Base-by-base conservation (phyloP, 2,888 invertebrate genomes). In the Phortica okadai region DNA sequence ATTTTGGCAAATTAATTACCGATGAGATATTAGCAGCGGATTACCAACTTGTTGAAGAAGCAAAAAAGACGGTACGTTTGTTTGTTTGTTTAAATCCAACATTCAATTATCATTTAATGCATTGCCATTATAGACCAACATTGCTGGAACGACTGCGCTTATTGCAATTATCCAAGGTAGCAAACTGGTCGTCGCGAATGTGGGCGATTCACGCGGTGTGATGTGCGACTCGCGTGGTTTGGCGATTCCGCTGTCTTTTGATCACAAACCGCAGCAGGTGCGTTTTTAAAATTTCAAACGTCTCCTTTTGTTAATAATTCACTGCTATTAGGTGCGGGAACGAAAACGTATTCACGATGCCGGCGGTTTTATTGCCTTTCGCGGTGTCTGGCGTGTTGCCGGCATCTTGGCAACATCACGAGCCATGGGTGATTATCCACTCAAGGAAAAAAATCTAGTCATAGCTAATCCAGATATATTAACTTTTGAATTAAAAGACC, bases 221-320 rank as follows among this genome's bases (percentile, higher is more conserved):
- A 97, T 98, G 95, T 98, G 97, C 91, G 98, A 98, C 91, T 94
- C 94, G 70, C 94, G 95, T 88, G 98, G 98, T 56, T 96, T 96
- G 90, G 97, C 96, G 0, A 97, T 97, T 83, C 98, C 97, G 14
- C 92, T 99, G 7, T 98, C 98, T 1, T 97, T 97, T 91, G 99
- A 99, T 92, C 99, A 99, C 91, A 99, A 99, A 92, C 99, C 99
- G 58, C 97, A 98, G 90, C 97, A 98, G 94, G 97, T 97, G 93
- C 58, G 59, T 14, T 72, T 66, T 5, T 5, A 21, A 21, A 41
- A 56, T 14, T 59, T 54, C 21, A 33, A 66, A 45, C 50, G 2
- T 14, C 8, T 73, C 10, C 1, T 25, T 41, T 67, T 25, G 25
- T 25, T 25, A 67, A 14, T 58, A 50, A 64, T 2, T 33, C 21